A percentile compares a stretch with the other conserved stretches of the same genome.
These are phyloP conservation scores for Parasteatoda tepidariorum DNA, from an alignment of 1,140 invertebrate genomes.

Conservation along the genomic window DNA sequence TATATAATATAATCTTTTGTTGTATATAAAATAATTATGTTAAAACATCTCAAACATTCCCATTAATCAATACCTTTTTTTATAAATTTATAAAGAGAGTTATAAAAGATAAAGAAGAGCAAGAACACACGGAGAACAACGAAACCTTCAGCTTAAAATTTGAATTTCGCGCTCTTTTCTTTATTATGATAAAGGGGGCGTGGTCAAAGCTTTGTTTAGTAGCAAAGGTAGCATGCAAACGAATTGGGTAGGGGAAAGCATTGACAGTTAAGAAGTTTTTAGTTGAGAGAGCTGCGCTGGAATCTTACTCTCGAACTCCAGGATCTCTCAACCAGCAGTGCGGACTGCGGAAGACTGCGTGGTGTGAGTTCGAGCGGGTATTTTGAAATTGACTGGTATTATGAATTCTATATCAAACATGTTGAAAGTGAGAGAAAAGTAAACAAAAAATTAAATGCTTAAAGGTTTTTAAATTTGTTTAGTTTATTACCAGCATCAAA, in stretches of 20 bases:
- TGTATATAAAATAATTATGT: too few species aligned
- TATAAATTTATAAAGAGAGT: too few species aligned
- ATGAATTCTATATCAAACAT: too few species aligned
- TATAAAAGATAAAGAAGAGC: too few species aligned
- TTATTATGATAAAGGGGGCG: neutral
- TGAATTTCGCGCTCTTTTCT: neutral
- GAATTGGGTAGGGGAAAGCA: neutral
- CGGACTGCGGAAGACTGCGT: slow-evolving; percentile 58
- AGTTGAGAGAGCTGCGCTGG: slow-evolving; percentile 30
- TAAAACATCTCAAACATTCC: too few species aligned
- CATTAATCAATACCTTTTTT: too few species aligned
- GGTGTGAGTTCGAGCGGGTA: slow-evolving; percentile 7
- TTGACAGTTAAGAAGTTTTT: slow-evolving; percentile 2
- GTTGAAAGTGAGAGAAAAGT: too few species aligned
- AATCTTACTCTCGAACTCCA: slow-evolving; percentile 11
- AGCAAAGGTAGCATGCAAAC: slow-evolving; percentile 8
- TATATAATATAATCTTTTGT: too few species aligned
- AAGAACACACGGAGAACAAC: too few species aligned
- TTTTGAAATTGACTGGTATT: slow-evolving; percentile 45
- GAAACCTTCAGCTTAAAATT: neutral
- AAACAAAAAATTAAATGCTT: too few species aligned
- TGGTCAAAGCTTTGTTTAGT: neutral
- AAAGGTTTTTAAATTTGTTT: too few species aligned
- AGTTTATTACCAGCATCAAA: too few species aligned
- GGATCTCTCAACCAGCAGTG: slow-evolving; percentile 32